Percentiles rank a stretch among this genome's conserved stretches.
Evolutionary conservation across 1,140 invertebrate genomes (phyloP).

Genomic region (Nymphalis io): DNA sequence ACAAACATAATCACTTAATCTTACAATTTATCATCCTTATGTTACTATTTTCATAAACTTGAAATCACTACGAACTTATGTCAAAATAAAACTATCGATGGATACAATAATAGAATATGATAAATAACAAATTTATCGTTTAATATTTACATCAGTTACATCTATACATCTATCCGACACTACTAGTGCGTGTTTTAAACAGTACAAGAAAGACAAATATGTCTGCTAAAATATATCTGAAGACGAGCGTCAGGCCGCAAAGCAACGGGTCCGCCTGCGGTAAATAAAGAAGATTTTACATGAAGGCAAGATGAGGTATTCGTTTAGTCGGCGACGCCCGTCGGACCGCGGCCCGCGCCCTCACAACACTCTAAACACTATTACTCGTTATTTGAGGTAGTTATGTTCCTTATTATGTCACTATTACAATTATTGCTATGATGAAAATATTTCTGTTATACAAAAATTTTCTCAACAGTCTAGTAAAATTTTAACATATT

Average conservation of each 20-base stretch:
- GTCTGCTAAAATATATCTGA: conserved; percentile 64
- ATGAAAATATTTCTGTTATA: conserved; percentile 66
- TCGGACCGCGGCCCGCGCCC: conserved; percentile 40
- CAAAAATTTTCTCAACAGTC: conserved; percentile 69
- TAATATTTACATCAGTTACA: conserved; percentile 73
- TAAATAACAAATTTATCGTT: conserved; percentile 76
- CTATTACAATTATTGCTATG: conserved; percentile 68
- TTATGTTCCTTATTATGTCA: conserved; percentile 69
- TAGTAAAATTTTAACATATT: conserved; percentile 50
- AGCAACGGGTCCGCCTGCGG: conserved; percentile 16
- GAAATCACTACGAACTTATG: conserved; percentile 73
- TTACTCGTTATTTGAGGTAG: conserved; percentile 77
- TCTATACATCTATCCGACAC: conserved; percentile 66
- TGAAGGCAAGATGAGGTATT: conserved; percentile 72
- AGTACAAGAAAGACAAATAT: conserved; percentile 69
- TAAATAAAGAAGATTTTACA: conserved; percentile 25
- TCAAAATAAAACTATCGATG: conserved; percentile 71
- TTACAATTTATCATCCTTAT: conserved; percentile 60
- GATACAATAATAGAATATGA: conserved; percentile 75
- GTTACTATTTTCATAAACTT: conserved; percentile 67
- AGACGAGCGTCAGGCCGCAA: conserved; percentile 36
- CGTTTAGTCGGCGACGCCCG: conserved; percentile 38
- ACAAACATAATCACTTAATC: conserved; percentile 69
- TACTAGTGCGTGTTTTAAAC: conserved; percentile 70
- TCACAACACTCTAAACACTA: conserved; percentile 67